These are phyloP conservation scores for Limanda limanda DNA, from an alignment of 2,113 vertebrate species.

Conservation along the genomic window DNA sequence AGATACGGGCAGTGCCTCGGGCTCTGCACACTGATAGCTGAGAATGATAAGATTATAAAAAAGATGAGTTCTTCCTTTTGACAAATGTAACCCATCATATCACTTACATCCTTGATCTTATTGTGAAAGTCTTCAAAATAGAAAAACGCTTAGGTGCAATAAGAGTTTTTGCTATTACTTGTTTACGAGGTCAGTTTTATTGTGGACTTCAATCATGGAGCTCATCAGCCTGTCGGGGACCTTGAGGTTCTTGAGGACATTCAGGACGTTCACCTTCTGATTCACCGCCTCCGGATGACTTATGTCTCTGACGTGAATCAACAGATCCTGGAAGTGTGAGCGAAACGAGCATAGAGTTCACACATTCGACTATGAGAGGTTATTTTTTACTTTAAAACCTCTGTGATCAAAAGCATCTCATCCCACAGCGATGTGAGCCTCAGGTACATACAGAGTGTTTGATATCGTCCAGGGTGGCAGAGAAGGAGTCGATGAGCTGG, in stretches of 20 bases:
- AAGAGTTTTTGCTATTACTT: slow-evolving; percentile 75
- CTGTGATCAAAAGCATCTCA: too few species aligned
- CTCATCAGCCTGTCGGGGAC: slow-evolving; percentile 84
- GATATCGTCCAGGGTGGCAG: slow-evolving; percentile 92
- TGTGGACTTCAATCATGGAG: slow-evolving; percentile 92
- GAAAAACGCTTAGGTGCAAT: neutral
- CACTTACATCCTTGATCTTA: too few species aligned
- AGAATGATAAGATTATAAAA: neutral
- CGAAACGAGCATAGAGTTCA: neutral
- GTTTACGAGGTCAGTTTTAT: slow-evolving; percentile 91
- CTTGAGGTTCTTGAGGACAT: slow-evolving; percentile 85
- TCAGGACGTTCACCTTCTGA: slow-evolving; percentile 90
- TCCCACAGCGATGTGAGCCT: neutral
- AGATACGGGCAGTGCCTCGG: slow-evolving; percentile 81
- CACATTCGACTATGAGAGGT: too few species aligned
- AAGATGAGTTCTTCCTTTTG: neutral
- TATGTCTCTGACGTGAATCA: slow-evolving; percentile 92
- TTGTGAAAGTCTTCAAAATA: neutral
- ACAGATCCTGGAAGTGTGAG: slow-evolving; percentile 84
- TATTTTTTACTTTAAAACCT: neutral
- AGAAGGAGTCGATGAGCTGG: slow-evolving; percentile 91
- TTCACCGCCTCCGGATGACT: slow-evolving; percentile 90
- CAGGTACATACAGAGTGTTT: slow-evolving; percentile 85
- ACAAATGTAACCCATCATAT: neutral
- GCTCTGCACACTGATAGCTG: slow-evolving; percentile 82